A percentile compares a stretch with the other conserved stretches of the same genome.
phyloP scores from a whole-genome alignment of 2,888 invertebrate species.

The Diogma glabrata region DNA sequence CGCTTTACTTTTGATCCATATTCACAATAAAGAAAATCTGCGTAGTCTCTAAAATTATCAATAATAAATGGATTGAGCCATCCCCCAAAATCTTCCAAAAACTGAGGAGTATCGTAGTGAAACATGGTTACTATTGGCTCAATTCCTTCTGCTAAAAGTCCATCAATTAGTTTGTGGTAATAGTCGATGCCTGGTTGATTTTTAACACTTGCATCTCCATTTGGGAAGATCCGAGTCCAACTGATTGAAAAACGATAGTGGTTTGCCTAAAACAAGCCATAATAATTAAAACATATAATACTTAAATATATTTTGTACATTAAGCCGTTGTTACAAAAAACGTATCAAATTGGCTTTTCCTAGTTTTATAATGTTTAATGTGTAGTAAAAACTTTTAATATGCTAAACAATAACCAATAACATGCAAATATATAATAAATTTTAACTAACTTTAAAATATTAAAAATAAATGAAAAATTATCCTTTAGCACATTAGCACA shows the following conservation, averaged over 20 bases:
- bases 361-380: no score
- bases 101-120: conserved; percentile 40
- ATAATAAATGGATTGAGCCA: conserved; percentile 35
- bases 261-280: neutral
- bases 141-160: conserved; percentile 46
- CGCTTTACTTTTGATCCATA: conserved; percentile 33
- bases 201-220: conserved; percentile 39
- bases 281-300: no score
- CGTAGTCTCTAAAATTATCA: conserved; percentile 39
- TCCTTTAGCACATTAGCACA: no score
- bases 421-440: no score
- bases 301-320: no score
- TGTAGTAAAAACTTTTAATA: no score
- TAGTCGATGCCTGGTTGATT: conserved; percentile 49
- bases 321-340: no score
- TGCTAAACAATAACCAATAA: no score
- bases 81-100: conserved; percentile 37
- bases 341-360: no score
- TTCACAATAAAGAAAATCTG: neutral
- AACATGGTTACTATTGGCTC: conserved; percentile 46
- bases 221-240: conserved; percentile 52
- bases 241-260: conserved; percentile 46
- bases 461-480: no score
- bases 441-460: no score
- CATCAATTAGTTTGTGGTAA: conserved; percentile 52